Evolutionary conservation across 2,888 invertebrate species (phyloP).

Genomic region (Folsomia manolachei): DNA sequence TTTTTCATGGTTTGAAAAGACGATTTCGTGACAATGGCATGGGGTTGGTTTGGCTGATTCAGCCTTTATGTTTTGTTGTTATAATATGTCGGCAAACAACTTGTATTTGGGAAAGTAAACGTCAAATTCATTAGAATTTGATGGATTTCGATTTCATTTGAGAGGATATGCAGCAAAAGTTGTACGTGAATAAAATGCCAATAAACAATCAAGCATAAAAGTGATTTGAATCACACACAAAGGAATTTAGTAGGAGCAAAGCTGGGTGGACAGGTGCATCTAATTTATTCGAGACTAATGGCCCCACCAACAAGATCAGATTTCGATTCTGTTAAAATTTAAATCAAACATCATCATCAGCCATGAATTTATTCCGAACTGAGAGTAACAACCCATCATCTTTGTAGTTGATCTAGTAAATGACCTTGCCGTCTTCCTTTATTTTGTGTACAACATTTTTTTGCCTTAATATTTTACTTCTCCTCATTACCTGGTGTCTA

Average conservation of each 20-base stretch:
- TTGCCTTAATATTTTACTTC: no score
- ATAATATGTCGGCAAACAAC: neutral
- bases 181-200: neutral
- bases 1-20: neutral
- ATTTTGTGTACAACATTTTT: no score
- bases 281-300: constrained; percentile 1
- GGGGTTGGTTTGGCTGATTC: no score
- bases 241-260: neutral
- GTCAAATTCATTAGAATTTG: neutral
- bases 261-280: neutral
- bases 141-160: constrained; percentile 5
- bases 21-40: neutral
- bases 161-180: neutral
- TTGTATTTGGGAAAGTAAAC: neutral
- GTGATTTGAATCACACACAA: neutral
- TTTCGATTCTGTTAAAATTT: constrained; percentile 5
- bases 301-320: constrained; percentile 10
- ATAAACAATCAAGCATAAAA: no score
- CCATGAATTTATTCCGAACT: no score
- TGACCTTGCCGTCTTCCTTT: no score
- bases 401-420: neutral
- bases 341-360: neutral
- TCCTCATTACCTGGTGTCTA: no score
- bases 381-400: neutral
- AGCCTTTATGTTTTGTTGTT: neutral